A percentile compares a stretch with the other conserved stretches of the same genome.
Evolutionary conservation across 1,140 invertebrate genomes (phyloP).

Genomic region (Sarcophaga bullata): DNA sequence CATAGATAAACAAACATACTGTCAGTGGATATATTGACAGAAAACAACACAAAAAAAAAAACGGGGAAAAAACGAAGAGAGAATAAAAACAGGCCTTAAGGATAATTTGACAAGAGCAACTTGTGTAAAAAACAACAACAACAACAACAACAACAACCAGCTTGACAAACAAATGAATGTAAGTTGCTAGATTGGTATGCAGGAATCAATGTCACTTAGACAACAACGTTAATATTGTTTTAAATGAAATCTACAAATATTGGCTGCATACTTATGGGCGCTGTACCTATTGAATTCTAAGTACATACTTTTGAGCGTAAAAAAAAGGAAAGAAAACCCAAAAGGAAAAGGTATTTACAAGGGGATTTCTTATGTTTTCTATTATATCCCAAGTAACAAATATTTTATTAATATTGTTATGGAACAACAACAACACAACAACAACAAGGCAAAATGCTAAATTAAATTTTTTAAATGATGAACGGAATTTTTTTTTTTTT

Average conservation of each 20-base stretch:
- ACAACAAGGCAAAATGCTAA: neutral
- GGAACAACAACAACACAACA: neutral
- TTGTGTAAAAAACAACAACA: neutral
- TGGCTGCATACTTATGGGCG: slow-evolving; percentile 25
- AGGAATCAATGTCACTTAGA: slow-evolving; percentile 38
- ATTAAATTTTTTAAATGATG: slow-evolving; percentile 1
- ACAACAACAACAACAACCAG: neutral
- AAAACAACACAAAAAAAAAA: neutral
- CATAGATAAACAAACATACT: neutral
- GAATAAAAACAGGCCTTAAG: slow-evolving; percentile 16
- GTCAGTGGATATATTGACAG: slow-evolving; percentile 11
- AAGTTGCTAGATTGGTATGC: neutral
- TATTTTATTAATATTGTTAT: slow-evolving; percentile 8
- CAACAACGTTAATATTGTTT: neutral
- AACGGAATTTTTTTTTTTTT: neutral
- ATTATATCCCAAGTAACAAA: too few relatives aligned
- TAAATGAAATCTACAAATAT: slow-evolving; percentile 29
- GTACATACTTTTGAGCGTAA: neutral
- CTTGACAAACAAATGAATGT: neutral
- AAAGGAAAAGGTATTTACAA: neutral
- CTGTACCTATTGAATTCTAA: neutral
- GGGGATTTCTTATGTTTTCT: neutral
- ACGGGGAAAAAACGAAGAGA: too few relatives aligned
- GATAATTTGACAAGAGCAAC: slow-evolving; percentile 26
- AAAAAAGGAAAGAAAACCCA: neutral